Evolutionary conservation across 2,797 vertebrate genomes (phyloP).

Genomic region (Meda fulgida): DNA sequence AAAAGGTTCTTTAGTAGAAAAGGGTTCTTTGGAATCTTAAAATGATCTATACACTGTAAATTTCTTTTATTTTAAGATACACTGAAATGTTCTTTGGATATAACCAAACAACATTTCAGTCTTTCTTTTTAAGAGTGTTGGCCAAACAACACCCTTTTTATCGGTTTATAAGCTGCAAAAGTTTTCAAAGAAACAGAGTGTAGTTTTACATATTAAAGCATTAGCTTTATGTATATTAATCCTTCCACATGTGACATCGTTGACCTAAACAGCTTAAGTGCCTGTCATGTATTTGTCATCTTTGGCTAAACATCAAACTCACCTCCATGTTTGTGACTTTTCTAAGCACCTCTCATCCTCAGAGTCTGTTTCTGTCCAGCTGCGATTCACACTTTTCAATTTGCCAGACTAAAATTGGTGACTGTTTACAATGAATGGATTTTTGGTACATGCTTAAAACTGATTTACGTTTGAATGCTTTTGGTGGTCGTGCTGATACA

Average conservation of each 20-base stretch:
- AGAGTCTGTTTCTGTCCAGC: neutral
- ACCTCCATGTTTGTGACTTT: neutral
- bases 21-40: neutral
- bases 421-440: neutral
- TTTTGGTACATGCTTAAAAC: neutral
- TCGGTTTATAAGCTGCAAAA: neutral
- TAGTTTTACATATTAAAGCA: neutral
- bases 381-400: neutral
- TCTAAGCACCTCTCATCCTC: neutral
- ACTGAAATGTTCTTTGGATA: no score
- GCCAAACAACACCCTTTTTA: neutral
- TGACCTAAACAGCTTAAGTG: constrained; percentile 19
- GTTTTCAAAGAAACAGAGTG: neutral
- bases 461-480: neutral
- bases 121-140: no score
- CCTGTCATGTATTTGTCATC: constrained; percentile 2
- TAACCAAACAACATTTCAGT: neutral
- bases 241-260: neutral
- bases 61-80: no score
- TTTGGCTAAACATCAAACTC: constrained; percentile 6
- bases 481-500: neutral
- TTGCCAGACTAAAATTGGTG: neutral
- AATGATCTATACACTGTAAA: no score
- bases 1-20: neutral
- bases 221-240: constrained; percentile 3